Conservation (phyloP, 2,888 invertebrate genomes). For the Eilema depressum region DNA sequence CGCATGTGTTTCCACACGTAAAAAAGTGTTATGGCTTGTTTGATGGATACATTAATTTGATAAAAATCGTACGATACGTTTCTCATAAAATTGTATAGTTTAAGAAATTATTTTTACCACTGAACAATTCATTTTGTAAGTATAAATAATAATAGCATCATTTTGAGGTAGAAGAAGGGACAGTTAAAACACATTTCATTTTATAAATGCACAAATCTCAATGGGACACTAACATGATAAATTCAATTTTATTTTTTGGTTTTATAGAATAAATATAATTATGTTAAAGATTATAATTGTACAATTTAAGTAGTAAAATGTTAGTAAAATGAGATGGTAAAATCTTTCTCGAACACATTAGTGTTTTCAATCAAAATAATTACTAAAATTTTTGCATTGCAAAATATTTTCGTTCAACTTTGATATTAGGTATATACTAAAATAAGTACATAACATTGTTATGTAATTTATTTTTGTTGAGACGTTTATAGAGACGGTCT, state of each 20-base stretch:
- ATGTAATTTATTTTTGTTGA: conserved; percentile 18
- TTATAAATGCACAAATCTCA: conserved; percentile 36
- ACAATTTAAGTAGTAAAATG: conserved; percentile 31
- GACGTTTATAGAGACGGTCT: conserved; percentile 23
- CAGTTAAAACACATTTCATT: conserved; percentile 30
- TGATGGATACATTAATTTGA: not conserved
- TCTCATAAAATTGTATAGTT: not conserved
- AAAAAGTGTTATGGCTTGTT: not conserved
- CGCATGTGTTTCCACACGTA: no score
- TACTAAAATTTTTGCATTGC: conserved; percentile 23
- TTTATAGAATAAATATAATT: conserved; percentile 6
- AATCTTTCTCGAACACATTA: conserved; percentile 28
- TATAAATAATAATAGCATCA: conserved; percentile 41
- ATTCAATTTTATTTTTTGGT: conserved; percentile 3
- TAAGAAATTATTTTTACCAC: conserved; percentile 13
- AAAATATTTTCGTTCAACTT: conserved; percentile 28
- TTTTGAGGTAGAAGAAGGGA: conserved; percentile 54
- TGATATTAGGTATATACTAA: conserved; percentile 21
- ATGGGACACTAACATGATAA: not conserved
- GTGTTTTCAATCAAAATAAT: conserved; percentile 36
- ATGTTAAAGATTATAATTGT: conserved; percentile 11
- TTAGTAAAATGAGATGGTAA: conserved; percentile 23
- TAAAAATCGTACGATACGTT: not conserved
- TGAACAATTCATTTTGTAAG: conserved; percentile 11
- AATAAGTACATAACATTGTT: conserved; percentile 39